Percentiles rank a stretch among this genome's conserved stretches.
phyloP scores from a whole-genome alignment of 2,888 invertebrate genomes.

The Pristionchus exspectatus region DNA sequence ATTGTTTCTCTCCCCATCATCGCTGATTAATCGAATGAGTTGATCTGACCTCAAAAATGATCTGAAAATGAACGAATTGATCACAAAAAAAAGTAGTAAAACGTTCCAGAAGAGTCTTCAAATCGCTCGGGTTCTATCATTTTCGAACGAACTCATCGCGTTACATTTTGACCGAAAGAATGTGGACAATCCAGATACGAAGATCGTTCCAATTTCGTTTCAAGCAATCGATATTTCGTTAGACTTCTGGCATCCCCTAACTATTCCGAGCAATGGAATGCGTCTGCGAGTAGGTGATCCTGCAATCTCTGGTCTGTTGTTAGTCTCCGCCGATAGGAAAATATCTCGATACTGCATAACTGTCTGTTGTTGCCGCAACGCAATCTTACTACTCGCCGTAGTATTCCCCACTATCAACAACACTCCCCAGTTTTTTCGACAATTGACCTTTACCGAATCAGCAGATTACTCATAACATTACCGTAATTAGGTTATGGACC shows the following conservation, averaged over 20 bases:
- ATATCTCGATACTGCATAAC: neutral
- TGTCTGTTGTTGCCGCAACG: neutral
- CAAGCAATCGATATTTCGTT: no score
- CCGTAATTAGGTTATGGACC: neutral
- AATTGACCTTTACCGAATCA: conserved; percentile 2
- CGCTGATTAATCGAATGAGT: no score
- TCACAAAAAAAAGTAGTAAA: no score
- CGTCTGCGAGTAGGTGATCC: neutral
- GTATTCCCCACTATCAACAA: conserved; percentile 15
- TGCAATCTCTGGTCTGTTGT: neutral
- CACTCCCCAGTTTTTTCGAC: neutral
- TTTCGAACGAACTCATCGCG: no score
- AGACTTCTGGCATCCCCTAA: neutral
- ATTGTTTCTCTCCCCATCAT: no score
- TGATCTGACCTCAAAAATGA: no score
- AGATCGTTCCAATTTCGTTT: no score
- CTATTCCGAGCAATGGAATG: neutral
- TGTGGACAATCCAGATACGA: no score
- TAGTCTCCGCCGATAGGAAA: neutral
- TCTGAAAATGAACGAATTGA: no score
- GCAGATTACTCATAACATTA: neutral
- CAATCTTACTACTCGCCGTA: neutral
- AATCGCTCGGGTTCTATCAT: no score
- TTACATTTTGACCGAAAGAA: no score
- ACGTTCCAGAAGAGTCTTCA: no score